Percentiles rank a stretch among this genome's conserved stretches.
phyloP scores from a whole-genome alignment of 2,888 invertebrate species.

The Cosmia trapezina region DNA sequence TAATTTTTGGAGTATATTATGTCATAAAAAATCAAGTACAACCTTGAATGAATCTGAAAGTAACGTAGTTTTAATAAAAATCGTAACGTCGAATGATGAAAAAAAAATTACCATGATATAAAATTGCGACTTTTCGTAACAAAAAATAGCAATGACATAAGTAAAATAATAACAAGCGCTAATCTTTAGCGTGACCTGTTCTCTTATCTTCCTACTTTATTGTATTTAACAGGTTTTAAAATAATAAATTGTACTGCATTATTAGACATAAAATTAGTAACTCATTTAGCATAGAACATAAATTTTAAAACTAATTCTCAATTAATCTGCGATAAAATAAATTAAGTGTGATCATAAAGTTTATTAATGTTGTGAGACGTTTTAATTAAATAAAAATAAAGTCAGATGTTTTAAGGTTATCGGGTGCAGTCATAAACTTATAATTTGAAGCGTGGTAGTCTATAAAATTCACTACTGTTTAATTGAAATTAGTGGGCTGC shows the following conservation, averaged over 20 bases:
- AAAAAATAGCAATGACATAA: slow-evolving; percentile 44
- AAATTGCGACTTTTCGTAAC: slow-evolving; percentile 22
- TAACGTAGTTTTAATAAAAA: background rate
- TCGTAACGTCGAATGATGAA: background rate
- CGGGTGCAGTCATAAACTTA: slow-evolving; percentile 58
- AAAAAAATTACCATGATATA: background rate
- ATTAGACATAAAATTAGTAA: slow-evolving; percentile 50
- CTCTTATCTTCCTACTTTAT: slow-evolving; percentile 50
- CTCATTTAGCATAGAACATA: slow-evolving; percentile 60
- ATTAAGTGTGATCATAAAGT: slow-evolving; percentile 62
- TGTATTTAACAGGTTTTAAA: slow-evolving; percentile 47
- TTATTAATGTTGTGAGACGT: slow-evolving; percentile 57
- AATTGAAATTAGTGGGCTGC: slow-evolving; percentile 33
- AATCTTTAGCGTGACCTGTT: slow-evolving; percentile 48
- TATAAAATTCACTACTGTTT: slow-evolving; percentile 65
- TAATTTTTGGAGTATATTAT: background rate
- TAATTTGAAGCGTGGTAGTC: slow-evolving; percentile 50
- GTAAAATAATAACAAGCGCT: slow-evolving; percentile 37
- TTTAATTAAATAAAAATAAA: slow-evolving; percentile 62
- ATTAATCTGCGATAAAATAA: slow-evolving; percentile 67
- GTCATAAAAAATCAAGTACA: background rate
- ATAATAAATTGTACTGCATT: slow-evolving; percentile 47
- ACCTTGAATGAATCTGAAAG: background rate
- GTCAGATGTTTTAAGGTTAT: slow-evolving; percentile 61
- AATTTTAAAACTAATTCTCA: slow-evolving; percentile 64